Evolutionary conservation across 2,113 vertebrate species (phyloP).

Genomic region (Piprites chloris): DNA sequence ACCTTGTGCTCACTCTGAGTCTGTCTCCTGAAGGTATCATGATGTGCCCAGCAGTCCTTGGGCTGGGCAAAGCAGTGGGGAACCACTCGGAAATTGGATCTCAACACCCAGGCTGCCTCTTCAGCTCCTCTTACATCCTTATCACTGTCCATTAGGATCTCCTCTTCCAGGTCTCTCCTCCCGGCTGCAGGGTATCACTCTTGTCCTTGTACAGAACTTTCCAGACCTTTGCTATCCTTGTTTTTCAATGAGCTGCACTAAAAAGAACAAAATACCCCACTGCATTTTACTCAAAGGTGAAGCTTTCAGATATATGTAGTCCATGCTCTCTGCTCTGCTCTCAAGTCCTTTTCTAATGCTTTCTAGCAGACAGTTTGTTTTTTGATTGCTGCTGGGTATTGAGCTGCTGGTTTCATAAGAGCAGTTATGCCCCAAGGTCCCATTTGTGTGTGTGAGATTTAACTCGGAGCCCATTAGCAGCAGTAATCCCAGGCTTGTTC

Average conservation of each 20-base stretch:
- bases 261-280: neutral
- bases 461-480: neutral
- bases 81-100: neutral
- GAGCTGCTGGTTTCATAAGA: neutral
- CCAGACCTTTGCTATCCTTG: neutral
- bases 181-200: neutral
- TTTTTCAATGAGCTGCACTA: neutral
- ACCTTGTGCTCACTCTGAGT: neutral
- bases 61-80: neutral
- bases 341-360: neutral
- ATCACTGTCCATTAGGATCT: accelerated
- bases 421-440: neutral
- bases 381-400: neutral
- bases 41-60: neutral
- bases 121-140: neutral
- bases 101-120: neutral
- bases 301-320: neutral
- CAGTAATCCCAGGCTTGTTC: neutral
- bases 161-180: neutral
- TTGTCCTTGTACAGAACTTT: neutral
- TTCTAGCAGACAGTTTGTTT: neutral
- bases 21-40: neutral
- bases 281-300: neutral
- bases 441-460: neutral
- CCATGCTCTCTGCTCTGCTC: neutral